Conservation (phyloP, 2,888 invertebrate genomes). For the Plemyria rubiginata region DNA sequence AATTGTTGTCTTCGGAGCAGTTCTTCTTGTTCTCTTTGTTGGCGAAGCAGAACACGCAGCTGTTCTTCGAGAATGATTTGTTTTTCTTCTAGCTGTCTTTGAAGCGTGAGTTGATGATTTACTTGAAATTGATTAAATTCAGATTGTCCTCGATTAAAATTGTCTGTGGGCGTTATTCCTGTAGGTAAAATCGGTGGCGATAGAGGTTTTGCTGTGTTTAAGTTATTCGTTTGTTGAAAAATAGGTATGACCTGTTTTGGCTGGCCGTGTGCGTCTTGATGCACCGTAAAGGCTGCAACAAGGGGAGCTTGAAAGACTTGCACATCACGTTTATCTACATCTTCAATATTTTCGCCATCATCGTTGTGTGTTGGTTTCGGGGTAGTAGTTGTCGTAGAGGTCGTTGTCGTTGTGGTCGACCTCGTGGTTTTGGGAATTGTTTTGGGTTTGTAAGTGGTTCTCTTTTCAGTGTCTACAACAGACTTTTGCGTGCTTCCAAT, state of each 20-base stretch:
- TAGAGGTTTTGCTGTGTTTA: conserved; percentile 51
- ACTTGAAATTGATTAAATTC: conserved; percentile 52
- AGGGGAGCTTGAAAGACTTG: conserved; percentile 93
- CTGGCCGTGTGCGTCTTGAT: conserved; percentile 91
- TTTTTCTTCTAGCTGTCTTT: conserved; percentile 86
- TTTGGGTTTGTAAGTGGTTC: conserved; percentile 51
- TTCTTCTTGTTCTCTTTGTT: conserved; percentile 89
- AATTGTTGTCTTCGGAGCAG: conserved; percentile 87
- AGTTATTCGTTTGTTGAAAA: conserved; percentile 77
- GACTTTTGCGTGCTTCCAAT: conserved; percentile 60
- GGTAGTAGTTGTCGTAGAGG: conserved; percentile 85
- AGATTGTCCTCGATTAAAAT: conserved; percentile 48
- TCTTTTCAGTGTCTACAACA: conserved; percentile 53
- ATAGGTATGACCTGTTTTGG: conserved; percentile 92
- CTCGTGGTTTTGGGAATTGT: conserved; percentile 47
- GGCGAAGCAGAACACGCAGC: conserved; percentile 86
- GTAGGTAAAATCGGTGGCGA: conserved; percentile 49
- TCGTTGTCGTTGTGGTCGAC: conserved; percentile 74
- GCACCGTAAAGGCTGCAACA: conserved; percentile 93
- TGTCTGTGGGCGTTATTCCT: conserved; percentile 46
- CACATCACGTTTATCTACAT: conserved; percentile 88
- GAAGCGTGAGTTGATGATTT: conserved; percentile 68
- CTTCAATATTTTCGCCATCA: conserved; percentile 88
- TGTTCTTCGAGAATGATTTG: conserved; percentile 89
- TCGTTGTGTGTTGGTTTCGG: conserved; percentile 88